phyloP scores from a whole-genome alignment of 1,140 invertebrate species.

The Caenorhabditis tropicalis region DNA sequence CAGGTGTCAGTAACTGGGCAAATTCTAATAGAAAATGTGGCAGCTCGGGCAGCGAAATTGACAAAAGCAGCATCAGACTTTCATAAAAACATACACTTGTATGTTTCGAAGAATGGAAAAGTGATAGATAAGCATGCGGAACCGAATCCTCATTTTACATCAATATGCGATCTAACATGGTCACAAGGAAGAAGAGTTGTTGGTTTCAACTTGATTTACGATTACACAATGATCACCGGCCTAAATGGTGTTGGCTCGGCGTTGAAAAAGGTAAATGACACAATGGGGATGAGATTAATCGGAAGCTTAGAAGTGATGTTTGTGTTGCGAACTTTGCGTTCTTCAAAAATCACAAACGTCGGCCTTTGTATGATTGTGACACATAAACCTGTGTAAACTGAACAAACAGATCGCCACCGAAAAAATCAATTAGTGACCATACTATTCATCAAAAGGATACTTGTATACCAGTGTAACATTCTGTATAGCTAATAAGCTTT shows the following conservation, averaged over 20 bases:
- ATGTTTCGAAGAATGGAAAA: slow-evolving; percentile 6
- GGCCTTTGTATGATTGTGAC: not conserved
- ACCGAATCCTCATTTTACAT: not conserved
- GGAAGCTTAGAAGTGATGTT: not conserved
- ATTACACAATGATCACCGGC: not conserved
- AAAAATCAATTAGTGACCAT: not conserved
- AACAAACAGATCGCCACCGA: not conserved
- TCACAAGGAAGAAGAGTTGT: not conserved
- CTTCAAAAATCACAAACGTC: not conserved
- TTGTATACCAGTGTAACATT: not conserved
- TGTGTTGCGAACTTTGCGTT: not conserved
- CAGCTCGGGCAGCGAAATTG: not conserved
- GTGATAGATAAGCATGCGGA: not conserved
- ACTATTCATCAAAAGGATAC: not conserved
- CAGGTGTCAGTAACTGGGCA: slow-evolving; percentile 32
- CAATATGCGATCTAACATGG: not conserved
- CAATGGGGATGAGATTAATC: too few relatives aligned
- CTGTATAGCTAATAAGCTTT: not conserved
- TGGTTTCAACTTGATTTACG: not conserved
- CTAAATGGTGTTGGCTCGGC: not conserved
- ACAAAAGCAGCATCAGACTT: not conserved
- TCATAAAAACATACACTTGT: slow-evolving; percentile 17
- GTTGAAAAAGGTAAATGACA: not conserved
- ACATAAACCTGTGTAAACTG: not conserved
- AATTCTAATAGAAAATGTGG: not conserved